Percentiles rank a stretch among this genome's conserved stretches.
phyloP scores from a whole-genome alignment of 1,140 invertebrate species.

The Drosophila sechellia region DNA sequence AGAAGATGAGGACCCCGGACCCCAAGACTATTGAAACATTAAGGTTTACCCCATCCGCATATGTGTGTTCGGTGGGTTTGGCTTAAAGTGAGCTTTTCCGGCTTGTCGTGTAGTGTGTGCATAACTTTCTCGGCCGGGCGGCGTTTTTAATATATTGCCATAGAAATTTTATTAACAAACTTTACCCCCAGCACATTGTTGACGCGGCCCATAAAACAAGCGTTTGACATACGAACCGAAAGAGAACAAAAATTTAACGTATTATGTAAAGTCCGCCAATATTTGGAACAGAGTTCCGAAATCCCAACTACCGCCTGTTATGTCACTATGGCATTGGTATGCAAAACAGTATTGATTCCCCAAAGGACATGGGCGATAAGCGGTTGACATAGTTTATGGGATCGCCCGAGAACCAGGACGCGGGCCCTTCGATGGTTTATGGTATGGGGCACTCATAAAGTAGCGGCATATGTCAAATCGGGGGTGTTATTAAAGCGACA shows the following conservation, averaged over 20 bases:
- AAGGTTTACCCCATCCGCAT: conserved; percentile 38
- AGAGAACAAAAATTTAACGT: conserved; percentile 24
- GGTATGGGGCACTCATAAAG: conserved; percentile 47
- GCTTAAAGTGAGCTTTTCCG: conserved; percentile 59
- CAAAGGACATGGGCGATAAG: conserved; percentile 71
- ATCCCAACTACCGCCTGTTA: conserved; percentile 6
- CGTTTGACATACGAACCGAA: conserved; percentile 60
- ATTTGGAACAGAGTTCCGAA: conserved; percentile 34
- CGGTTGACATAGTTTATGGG: conserved; percentile 72
- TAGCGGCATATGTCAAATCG: conserved; percentile 38
- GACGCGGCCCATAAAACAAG: conserved; percentile 70
- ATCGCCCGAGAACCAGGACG: conserved; percentile 36
- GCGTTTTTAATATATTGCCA: conserved; percentile 64
- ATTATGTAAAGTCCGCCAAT: conserved; percentile 41
- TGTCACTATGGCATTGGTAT: conserved; percentile 76
- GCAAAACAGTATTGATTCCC: conserved; percentile 77
- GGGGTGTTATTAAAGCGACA: conserved; percentile 38
- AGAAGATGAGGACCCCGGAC: conserved; percentile 37
- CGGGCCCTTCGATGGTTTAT: conserved; percentile 46
- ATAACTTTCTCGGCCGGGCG: conserved; percentile 17
- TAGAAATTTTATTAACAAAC: conserved; percentile 77
- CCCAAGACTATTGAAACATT: conserved; percentile 75
- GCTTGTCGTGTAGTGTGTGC: conserved; percentile 23
- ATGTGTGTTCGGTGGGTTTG: conserved; percentile 16
- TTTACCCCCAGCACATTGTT: conserved; percentile 52